These are phyloP conservation scores for Champsocephalus gunnari DNA, from an alignment of 2,797 vertebrate genomes.

Conservation along the genomic window DNA sequence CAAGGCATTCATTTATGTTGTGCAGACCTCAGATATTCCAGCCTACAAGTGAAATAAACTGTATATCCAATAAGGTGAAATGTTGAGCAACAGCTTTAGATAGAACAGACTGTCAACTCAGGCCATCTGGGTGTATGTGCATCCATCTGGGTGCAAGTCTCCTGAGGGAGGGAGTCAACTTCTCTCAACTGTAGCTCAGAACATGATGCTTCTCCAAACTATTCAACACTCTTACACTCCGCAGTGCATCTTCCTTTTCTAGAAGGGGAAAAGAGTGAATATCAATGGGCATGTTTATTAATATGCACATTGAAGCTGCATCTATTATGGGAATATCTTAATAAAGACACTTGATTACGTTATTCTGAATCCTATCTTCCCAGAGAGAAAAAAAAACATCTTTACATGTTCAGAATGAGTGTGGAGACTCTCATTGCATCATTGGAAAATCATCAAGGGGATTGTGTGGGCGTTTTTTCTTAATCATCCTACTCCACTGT, in stretches of 20 bases:
- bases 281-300: slow-evolving; percentile 39
- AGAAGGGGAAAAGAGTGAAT: slow-evolving; percentile 33
- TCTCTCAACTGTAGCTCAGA: slow-evolving; percentile 51
- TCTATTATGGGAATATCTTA: slow-evolving; percentile 50
- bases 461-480: slow-evolving; percentile 63
- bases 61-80: slow-evolving; percentile 49
- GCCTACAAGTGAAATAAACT: slow-evolving; percentile 25
- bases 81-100: slow-evolving; percentile 54
- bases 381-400: slow-evolving; percentile 47
- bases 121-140: slow-evolving; percentile 68
- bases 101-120: slow-evolving; percentile 55
- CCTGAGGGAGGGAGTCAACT: slow-evolving; percentile 59
- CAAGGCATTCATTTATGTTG: slow-evolving; percentile 27
- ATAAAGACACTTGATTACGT: slow-evolving; percentile 58
- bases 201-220: slow-evolving; percentile 43
- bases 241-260: slow-evolving; percentile 22
- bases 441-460: slow-evolving; percentile 66
- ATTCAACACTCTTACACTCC: slow-evolving; percentile 20
- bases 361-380: slow-evolving; percentile 62
- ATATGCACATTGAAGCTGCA: slow-evolving; percentile 36
- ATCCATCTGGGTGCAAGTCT: slow-evolving; percentile 69
- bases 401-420: slow-evolving; percentile 60
- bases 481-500: slow-evolving; percentile 71
- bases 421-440: slow-evolving; percentile 59
- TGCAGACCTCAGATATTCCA: slow-evolving; percentile 21